Evolutionary conservation across 2,113 vertebrate genomes (phyloP).

Genomic region (Gobiocypris rarus): DNA sequence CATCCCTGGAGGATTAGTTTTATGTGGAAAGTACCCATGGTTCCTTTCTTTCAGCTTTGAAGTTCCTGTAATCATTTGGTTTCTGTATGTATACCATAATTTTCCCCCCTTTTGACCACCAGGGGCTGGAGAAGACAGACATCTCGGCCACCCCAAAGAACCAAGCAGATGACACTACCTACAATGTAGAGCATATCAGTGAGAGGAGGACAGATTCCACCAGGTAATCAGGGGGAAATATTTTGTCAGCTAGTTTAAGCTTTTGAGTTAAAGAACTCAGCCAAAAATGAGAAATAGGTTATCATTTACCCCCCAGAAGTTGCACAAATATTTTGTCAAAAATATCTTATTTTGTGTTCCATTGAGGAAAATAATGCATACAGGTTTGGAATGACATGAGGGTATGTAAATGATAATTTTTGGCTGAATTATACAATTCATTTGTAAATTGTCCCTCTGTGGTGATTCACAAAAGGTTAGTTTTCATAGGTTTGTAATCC

Average conservation of each 20-base stretch:
- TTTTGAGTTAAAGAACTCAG: not conserved
- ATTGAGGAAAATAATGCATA: not conserved
- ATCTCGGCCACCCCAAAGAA: conserved; percentile 26
- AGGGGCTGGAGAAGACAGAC: conserved; percentile 62
- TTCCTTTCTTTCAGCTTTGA: conserved; percentile 48
- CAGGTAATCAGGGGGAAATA: conserved; percentile 63
- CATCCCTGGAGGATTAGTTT: conserved; percentile 42
- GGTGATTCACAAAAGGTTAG: not conserved
- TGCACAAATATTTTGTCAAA: too few species aligned
- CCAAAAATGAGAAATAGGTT: not conserved
- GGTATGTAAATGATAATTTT: not conserved
- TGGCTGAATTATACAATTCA: not conserved
- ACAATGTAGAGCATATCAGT: conserved; percentile 23
- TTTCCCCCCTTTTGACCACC: conserved; percentile 12
- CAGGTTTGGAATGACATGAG: not conserved
- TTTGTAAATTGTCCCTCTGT: conserved; percentile 15
- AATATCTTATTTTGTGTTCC: not conserved
- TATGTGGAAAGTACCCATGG: conserved; percentile 60
- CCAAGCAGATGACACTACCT: conserved; percentile 42
- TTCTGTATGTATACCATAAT: not conserved
- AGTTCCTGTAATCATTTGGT: conserved; percentile 47
- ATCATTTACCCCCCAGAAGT: too few species aligned
- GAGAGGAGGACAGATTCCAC: conserved; percentile 53
- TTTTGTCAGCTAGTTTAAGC: not conserved
- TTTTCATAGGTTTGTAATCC: not conserved